These are phyloP conservation scores for Nothocercus nigrocapillus DNA, from an alignment of 2,113 vertebrate genomes.

Conservation along the genomic window DNA sequence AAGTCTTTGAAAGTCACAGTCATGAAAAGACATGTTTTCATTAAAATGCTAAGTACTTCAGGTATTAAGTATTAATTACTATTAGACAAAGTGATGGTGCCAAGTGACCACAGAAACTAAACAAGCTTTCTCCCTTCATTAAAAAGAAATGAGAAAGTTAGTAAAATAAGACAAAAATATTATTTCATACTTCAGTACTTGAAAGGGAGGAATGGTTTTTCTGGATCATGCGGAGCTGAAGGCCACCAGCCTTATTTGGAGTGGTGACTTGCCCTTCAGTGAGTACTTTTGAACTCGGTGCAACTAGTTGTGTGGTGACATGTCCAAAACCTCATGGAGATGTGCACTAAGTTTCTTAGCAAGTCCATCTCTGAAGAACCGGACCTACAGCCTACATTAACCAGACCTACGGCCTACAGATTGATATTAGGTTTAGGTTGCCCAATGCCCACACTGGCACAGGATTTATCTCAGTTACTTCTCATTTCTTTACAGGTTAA, in stretches of 20 bases:
- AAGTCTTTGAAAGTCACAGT: neutral
- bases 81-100: neutral
- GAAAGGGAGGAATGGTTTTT: neutral
- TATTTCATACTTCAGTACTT: neutral
- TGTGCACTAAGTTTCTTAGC: neutral
- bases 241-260: neutral
- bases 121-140: neutral
- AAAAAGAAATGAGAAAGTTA: neutral
- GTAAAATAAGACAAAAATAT: neutral
- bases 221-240: neutral
- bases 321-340: neutral
- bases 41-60: neutral
- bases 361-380: neutral
- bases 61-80: neutral
- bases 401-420: neutral
- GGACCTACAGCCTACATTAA: neutral
- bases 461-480: neutral
- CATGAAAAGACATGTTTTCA: neutral
- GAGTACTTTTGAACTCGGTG: neutral
- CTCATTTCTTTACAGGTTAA: slow-evolving; percentile 37
- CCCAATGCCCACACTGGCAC: neutral
- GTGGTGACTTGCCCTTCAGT: neutral
- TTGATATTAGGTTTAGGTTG: neutral
- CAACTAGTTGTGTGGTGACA: neutral
- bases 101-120: neutral